These are phyloP conservation scores for Aporrectodea caliginosa DNA, from an alignment of 1,140 invertebrate genomes.

Conservation along the genomic window DNA sequence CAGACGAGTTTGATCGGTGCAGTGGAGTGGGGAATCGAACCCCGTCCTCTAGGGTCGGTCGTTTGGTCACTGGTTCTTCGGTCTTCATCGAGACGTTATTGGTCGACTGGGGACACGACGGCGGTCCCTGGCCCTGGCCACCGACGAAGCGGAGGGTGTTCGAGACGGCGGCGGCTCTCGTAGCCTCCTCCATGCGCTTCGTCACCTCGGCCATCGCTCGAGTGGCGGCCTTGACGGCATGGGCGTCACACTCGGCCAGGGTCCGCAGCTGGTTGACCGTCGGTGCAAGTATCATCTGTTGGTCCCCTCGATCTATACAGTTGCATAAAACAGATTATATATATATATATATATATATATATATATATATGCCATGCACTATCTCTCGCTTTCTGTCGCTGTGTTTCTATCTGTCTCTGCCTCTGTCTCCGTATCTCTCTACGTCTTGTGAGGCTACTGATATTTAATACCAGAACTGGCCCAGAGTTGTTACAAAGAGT, in stretches of 20 bases:
- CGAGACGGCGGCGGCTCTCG: background rate
- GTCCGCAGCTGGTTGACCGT: slow-evolving; percentile 23
- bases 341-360: no score
- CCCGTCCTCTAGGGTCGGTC: background rate
- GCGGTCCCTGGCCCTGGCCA: background rate
- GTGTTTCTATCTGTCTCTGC: no score
- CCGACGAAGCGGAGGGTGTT: background rate
- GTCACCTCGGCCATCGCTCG: slow-evolving; percentile 48
- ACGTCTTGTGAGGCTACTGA: no score
- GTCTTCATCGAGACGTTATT: background rate
- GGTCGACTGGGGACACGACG: background rate
- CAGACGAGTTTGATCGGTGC: background rate
- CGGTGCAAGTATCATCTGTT: background rate
- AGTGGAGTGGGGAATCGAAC: background rate
- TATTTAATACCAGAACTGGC: no score
- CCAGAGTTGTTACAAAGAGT: no score
- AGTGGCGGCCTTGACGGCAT: slow-evolving; percentile 54
- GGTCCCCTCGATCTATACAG: no score
- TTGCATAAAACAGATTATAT: no score
- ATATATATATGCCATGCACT: no score
- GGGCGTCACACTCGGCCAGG: slow-evolving; percentile 48
- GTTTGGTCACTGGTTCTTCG: background rate
- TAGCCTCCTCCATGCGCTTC: slow-evolving; percentile 19
- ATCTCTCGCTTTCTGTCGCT: no score
- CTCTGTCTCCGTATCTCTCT: no score